These are phyloP conservation scores for Carcharodon carcharias DNA, from an alignment of 2,797 vertebrate species.

Conservation along the genomic window DNA sequence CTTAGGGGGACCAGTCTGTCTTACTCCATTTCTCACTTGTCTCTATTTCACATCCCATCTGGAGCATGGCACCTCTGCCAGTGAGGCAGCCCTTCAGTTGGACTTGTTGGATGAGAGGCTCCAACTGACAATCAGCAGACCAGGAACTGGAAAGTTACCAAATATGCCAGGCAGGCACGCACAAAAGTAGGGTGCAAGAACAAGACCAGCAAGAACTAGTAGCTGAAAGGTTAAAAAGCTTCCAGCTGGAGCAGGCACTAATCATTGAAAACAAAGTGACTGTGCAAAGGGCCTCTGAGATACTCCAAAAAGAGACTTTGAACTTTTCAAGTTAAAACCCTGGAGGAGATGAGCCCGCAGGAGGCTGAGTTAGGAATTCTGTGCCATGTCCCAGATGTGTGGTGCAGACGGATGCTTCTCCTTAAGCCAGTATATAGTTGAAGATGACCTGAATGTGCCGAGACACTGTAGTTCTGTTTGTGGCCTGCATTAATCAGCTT, in stretches of 20 bases:
- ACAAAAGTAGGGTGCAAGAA: background rate
- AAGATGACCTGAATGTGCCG: background rate
- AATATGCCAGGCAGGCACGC: accelerated
- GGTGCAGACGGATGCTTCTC: background rate
- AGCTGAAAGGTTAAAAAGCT: background rate
- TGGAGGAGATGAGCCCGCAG: background rate
- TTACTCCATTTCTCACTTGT: background rate
- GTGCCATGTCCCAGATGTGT: background rate
- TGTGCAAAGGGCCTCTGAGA: background rate
- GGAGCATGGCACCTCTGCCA: background rate
- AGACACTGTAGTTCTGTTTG: background rate
- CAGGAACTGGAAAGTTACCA: background rate
- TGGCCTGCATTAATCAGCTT: background rate
- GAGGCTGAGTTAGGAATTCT: background rate
- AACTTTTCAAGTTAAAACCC: background rate
- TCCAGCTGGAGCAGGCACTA: background rate
- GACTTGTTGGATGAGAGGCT: background rate
- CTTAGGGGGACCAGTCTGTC: background rate
- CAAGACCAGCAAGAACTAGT: background rate
- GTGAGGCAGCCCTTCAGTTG: background rate
- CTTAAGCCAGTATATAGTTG: background rate
- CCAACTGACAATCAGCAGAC: background rate
- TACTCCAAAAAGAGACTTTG: slow-evolving; percentile 20
- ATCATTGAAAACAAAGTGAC: background rate
- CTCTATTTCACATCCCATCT: background rate